Conservation (phyloP, 2,888 invertebrate genomes). For the Neuroscelio doddi region DNA sequence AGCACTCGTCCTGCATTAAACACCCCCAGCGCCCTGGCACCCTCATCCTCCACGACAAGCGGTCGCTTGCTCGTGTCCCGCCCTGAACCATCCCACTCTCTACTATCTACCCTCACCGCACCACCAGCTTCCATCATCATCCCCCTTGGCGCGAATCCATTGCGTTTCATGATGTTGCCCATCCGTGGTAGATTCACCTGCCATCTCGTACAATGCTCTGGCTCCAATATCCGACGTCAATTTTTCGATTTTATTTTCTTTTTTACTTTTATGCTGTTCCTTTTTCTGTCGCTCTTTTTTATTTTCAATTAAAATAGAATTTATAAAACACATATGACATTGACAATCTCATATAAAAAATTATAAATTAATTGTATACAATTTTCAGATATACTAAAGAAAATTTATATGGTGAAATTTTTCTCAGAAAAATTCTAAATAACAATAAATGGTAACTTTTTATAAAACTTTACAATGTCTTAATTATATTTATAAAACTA, state of each 20-base stretch:
- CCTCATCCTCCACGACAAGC: constrained; percentile 63
- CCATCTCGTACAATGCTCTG: not conserved
- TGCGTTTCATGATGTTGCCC: constrained; percentile 5
- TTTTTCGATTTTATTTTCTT: not conserved
- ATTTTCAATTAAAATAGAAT: too few relatives aligned
- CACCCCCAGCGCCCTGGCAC: constrained; percentile 69
- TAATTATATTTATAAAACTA: too few relatives aligned
- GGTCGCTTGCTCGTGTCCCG: constrained; percentile 55
- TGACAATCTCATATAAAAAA: too few relatives aligned
- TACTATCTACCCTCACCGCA: constrained; percentile 34
- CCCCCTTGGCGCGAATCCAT: constrained; percentile 7
- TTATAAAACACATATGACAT: too few relatives aligned
- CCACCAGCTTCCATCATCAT: constrained; percentile 32
- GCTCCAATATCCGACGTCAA: not conserved
- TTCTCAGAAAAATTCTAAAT: too few relatives aligned
- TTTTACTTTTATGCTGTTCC: not conserved
- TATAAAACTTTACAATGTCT: too few relatives aligned
- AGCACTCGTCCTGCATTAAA: constrained; percentile 71
- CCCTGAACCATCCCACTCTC: constrained; percentile 42
- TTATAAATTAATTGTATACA: too few relatives aligned
- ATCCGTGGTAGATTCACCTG: constrained; percentile 11
- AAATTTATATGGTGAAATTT: too few relatives aligned
- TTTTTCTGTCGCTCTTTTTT: too few relatives aligned
- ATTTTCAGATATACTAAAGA: too few relatives aligned
- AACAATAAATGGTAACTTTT: too few relatives aligned